Percentiles rank a stretch among this genome's conserved stretches.
Evolutionary conservation across 2,888 invertebrate species (phyloP).

Genomic region (Megalurothrips usitatus): DNA sequence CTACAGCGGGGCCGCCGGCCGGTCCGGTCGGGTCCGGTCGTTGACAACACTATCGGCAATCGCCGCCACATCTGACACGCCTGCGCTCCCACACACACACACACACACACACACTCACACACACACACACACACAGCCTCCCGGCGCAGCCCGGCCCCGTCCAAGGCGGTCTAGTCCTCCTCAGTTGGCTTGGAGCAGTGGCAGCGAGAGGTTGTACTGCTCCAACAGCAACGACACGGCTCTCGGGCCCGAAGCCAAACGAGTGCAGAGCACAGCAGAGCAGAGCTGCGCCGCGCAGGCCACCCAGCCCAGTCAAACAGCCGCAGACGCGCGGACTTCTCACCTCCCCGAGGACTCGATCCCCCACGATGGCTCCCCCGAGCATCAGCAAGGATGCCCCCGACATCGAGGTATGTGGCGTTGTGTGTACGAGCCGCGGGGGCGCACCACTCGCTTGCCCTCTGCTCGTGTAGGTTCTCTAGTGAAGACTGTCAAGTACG

Average conservation of each 20-base stretch:
- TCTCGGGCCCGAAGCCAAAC: too few species aligned
- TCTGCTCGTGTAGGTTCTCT: neutral
- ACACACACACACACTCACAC: neutral
- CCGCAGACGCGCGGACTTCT: too few species aligned
- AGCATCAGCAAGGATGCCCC: slow-evolving; percentile 67
- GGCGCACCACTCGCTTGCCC: neutral
- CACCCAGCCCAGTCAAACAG: too few species aligned
- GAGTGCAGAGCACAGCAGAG: too few species aligned
- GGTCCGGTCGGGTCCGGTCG: too few species aligned
- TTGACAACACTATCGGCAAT: too few species aligned
- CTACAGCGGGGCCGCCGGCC: too few species aligned
- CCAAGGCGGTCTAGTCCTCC: neutral
- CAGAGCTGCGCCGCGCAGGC: too few species aligned
- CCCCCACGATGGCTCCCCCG: neutral
- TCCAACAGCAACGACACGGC: neutral
- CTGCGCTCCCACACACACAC: neutral
- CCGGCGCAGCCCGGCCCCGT: too few species aligned
- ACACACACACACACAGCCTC: neutral
- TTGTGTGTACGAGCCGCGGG: too few species aligned
- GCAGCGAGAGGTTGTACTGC: slow-evolving; percentile 21
- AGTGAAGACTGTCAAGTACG: too few species aligned
- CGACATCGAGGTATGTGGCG: slow-evolving; percentile 75
- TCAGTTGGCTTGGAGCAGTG: slow-evolving; percentile 14
- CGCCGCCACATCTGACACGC: neutral
- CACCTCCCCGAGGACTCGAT: too few species aligned